A percentile compares a stretch with the other conserved stretches of the same genome.
phyloP scores from a whole-genome alignment of 2,113 vertebrate species.

The Perognathus longimembris region DNA sequence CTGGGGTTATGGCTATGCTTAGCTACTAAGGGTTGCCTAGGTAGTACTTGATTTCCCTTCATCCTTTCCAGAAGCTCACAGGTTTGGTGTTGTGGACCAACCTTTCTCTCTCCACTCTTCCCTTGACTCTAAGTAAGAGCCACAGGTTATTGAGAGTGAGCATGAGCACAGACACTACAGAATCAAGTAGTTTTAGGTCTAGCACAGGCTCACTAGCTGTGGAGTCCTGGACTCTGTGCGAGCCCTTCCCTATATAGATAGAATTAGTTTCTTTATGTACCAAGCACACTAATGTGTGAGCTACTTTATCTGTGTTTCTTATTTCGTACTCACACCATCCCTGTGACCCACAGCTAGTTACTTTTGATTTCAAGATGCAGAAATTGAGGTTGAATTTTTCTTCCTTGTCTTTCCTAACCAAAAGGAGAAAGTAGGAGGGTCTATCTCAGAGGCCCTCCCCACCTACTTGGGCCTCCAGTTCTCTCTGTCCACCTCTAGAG shows the following conservation, averaged over 20 bases:
- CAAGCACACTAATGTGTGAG: not conserved
- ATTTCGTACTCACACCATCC: not conserved
- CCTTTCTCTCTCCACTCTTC: not conserved
- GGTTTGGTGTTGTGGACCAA: not conserved
- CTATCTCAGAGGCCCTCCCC: not conserved
- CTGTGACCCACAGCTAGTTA: not conserved
- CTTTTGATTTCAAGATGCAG: not conserved
- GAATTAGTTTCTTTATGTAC: not conserved
- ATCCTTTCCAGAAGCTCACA: not conserved
- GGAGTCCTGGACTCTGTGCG: not conserved
- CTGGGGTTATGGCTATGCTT: not conserved
- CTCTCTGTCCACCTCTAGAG: too few species aligned
- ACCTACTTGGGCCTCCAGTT: fast-evolving
- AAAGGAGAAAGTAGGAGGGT: not conserved
- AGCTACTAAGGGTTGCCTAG: not conserved
- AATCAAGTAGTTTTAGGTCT: not conserved
- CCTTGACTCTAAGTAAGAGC: not conserved
- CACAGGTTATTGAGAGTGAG: fast-evolving
- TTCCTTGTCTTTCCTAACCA: not conserved
- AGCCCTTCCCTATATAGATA: not conserved
- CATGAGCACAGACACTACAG: not conserved
- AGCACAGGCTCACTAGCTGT: not conserved
- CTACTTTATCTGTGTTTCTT: not conserved
- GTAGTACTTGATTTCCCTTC: not conserved
- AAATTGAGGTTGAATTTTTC: not conserved